These are phyloP conservation scores for Drosophila repletoides DNA, from an alignment of 1,140 invertebrate genomes.

Conservation along the genomic window DNA sequence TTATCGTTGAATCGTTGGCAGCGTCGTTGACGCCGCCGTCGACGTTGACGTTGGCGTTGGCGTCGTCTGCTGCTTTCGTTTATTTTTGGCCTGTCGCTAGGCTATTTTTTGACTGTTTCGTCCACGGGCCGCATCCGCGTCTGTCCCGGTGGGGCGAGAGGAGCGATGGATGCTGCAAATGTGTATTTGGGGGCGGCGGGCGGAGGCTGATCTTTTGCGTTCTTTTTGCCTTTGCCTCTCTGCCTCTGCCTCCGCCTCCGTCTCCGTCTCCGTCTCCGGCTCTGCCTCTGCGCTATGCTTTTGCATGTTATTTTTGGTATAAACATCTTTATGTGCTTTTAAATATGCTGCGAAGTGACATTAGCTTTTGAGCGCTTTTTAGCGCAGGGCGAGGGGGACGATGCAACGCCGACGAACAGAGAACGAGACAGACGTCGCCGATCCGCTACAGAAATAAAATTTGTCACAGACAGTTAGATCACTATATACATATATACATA, in stretches of 20 bases:
- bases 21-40: slow-evolving; percentile 6
- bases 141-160: neutral
- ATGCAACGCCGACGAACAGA: neutral
- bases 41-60: slow-evolving; percentile 6
- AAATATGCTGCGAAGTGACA: slow-evolving; percentile 80
- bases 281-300: slow-evolving; percentile 13
- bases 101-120: slow-evolving; percentile 72
- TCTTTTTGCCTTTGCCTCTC: neutral
- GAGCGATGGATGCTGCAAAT: neutral
- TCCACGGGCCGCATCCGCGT: slow-evolving; percentile 32
- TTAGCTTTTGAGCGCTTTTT: slow-evolving; percentile 64
- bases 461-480: slow-evolving; percentile 79
- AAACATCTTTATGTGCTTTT: slow-evolving; percentile 81
- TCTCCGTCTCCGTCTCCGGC: neutral
- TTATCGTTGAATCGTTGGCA: too few species aligned
- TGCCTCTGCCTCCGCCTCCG: slow-evolving; percentile 4
- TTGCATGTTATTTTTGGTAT: slow-evolving; percentile 70
- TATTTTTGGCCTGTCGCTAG: slow-evolving; percentile 60
- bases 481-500: slow-evolving; percentile 31
- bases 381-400: neutral
- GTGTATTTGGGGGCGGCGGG: neutral
- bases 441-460: slow-evolving; percentile 77
- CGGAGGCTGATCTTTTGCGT: neutral
- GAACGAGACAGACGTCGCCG: slow-evolving; percentile 50
- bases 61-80: slow-evolving; percentile 55